phyloP scores from a whole-genome alignment of 2,113 vertebrate species.

The Myxocyprinus asiaticus region DNA sequence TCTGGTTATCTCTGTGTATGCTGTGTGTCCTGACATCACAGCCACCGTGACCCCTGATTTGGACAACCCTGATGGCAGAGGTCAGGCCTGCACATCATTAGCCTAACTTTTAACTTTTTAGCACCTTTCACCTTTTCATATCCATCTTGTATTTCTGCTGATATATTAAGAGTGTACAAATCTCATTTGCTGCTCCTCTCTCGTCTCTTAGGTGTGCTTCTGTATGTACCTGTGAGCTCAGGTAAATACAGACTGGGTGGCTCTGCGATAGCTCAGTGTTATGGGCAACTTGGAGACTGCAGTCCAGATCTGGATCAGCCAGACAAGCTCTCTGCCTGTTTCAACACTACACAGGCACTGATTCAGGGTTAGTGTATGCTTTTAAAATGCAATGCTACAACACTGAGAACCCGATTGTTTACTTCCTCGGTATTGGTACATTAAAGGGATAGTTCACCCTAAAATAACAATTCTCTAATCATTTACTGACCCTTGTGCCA shows the following conservation, averaged over 20 bases:
- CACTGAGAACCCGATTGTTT: neutral
- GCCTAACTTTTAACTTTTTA: neutral
- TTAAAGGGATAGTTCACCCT: no score
- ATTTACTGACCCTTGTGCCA: no score
- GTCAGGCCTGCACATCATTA: slow-evolving; percentile 59
- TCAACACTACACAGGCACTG: slow-evolving; percentile 82
- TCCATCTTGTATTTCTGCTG: neutral
- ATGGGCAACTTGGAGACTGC: slow-evolving; percentile 83
- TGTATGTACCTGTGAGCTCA: slow-evolving; percentile 81
- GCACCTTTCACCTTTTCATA: neutral
- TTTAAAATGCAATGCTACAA: neutral
- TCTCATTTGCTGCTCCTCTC: slow-evolving; percentile 14
- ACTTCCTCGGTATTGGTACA: neutral
- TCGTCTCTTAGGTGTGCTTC: slow-evolving; percentile 75
- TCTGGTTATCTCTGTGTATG: slow-evolving; percentile 89
- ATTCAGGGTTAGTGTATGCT: slow-evolving; percentile 70
- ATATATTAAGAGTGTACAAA: slow-evolving; percentile 50
- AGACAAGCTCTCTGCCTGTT: slow-evolving; percentile 74
- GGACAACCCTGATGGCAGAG: slow-evolving; percentile 81
- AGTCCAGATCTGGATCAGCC: slow-evolving; percentile 85
- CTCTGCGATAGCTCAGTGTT: slow-evolving; percentile 89
- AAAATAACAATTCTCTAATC: no score
- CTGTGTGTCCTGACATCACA: slow-evolving; percentile 89
- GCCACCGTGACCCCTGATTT: slow-evolving; percentile 92
- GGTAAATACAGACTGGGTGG: slow-evolving; percentile 83